Evolutionary conservation across 2,797 vertebrate species (phyloP).

Genomic region (Spinus pinus): DNA sequence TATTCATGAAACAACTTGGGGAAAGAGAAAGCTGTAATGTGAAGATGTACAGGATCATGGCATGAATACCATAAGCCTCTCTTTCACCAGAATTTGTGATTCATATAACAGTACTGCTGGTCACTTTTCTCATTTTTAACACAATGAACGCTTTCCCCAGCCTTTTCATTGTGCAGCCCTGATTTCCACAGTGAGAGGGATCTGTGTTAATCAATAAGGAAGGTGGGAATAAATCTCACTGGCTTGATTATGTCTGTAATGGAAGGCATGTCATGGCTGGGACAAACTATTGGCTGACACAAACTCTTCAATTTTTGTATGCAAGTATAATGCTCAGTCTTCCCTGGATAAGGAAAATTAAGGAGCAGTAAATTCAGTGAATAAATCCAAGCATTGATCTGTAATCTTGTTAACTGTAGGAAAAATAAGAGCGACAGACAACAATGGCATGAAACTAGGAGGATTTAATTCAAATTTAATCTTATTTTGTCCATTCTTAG

Average conservation of each 20-base stretch:
- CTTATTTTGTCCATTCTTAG: not conserved
- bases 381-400: not conserved
- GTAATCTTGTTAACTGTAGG: not conserved
- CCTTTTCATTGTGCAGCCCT: not conserved
- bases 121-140: not conserved
- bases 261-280: not conserved
- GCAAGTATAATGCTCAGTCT: not conserved
- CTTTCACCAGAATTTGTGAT: not conserved
- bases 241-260: not conserved
- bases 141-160: not conserved
- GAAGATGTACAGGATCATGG: rapidly evolving
- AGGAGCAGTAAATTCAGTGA: not conserved
- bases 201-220: not conserved
- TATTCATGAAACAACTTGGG: not conserved
- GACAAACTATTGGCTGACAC: not conserved
- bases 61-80: not conserved
- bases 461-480: not conserved
- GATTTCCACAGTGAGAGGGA: not conserved
- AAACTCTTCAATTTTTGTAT: not conserved
- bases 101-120: not conserved
- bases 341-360: not conserved
- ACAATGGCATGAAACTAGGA: not conserved
- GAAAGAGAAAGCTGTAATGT: not conserved
- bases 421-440: not conserved
- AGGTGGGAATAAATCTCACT: not conserved